phyloP scores from a whole-genome alignment of 2,888 invertebrate species.

The Tetheella fluctuosa region DNA sequence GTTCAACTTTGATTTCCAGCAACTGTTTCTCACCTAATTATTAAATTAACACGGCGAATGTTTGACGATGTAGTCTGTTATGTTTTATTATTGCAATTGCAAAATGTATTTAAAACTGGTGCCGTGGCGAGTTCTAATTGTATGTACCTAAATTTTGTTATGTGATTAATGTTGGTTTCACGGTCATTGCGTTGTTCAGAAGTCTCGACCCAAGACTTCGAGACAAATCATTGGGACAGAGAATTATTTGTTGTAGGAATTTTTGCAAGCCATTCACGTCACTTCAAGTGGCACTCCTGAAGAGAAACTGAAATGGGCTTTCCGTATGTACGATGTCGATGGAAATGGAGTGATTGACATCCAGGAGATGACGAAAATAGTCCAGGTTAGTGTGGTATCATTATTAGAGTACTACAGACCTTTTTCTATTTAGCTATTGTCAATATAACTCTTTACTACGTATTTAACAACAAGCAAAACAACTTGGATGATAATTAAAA shows the following conservation, averaged over 20 bases:
- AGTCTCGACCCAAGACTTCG: slow-evolving; percentile 8
- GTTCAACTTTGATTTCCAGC: slow-evolving; percentile 1
- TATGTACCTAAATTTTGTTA: not conserved
- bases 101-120: slow-evolving; percentile 18
- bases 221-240: slow-evolving; percentile 27
- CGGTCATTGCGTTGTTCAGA: slow-evolving; percentile 35
- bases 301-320: slow-evolving; percentile 99
- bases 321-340: slow-evolving; percentile 99
- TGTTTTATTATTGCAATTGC: slow-evolving; percentile 22
- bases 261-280: slow-evolving; percentile 98
- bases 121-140: slow-evolving; percentile 22
- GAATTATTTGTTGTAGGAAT: slow-evolving; percentile 90
- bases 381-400: slow-evolving; percentile 89
- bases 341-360: slow-evolving; percentile 99
- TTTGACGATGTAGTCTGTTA: not conserved
- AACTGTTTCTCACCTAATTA: slow-evolving; percentile 7
- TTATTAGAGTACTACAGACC: not conserved
- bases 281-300: slow-evolving; percentile 98
- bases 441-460: too few relatives aligned
- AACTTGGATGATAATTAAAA: too few relatives aligned
- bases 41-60: slow-evolving; percentile 4
- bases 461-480: too few relatives aligned
- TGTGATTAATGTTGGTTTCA: slow-evolving; percentile 18
- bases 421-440: too few relatives aligned
- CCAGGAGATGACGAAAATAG: slow-evolving; percentile 99